Conservation (phyloP, 2,113 vertebrate species). For the Tonatia bakeri region DNA sequence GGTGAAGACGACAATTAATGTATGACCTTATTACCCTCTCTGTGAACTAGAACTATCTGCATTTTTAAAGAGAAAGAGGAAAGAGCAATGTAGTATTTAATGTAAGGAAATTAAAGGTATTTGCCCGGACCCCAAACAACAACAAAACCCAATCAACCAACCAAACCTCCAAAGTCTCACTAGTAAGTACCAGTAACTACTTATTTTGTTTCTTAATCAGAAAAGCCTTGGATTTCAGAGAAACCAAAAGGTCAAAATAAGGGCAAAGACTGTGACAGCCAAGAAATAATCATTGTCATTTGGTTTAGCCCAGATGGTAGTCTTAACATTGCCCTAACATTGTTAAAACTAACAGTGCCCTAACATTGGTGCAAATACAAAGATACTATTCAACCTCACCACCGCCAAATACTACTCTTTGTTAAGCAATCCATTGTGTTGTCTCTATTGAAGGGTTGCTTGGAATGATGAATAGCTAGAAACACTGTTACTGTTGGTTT, state of each 20-base stretch:
- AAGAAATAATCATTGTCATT: conserved; percentile 25
- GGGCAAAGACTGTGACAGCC: neutral
- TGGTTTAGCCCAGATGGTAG: conserved; percentile 22
- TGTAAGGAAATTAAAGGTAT: neutral
- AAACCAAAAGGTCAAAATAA: neutral
- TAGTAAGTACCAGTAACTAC: neutral
- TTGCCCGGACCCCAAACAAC: neutral
- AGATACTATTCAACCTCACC: conserved; percentile 22
- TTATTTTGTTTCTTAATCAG: conserved; percentile 13
- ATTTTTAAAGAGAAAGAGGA: neutral
- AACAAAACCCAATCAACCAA: neutral
- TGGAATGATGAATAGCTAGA: conserved; percentile 14
- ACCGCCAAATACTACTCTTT: neutral
- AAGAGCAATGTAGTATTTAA: neutral
- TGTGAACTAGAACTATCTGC: neutral
- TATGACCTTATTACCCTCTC: neutral
- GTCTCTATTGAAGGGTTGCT: neutral
- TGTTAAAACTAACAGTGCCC: conserved; percentile 20
- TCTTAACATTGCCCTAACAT: conserved; percentile 22
- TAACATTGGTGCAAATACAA: conserved; percentile 36
- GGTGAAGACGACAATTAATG: neutral
- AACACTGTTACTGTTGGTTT: neutral
- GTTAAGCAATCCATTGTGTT: conserved; percentile 38
- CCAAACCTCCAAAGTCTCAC: neutral
- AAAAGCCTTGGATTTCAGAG: neutral